phyloP scores from a whole-genome alignment of 2,797 vertebrate species.

The Cyclura pinguis region DNA sequence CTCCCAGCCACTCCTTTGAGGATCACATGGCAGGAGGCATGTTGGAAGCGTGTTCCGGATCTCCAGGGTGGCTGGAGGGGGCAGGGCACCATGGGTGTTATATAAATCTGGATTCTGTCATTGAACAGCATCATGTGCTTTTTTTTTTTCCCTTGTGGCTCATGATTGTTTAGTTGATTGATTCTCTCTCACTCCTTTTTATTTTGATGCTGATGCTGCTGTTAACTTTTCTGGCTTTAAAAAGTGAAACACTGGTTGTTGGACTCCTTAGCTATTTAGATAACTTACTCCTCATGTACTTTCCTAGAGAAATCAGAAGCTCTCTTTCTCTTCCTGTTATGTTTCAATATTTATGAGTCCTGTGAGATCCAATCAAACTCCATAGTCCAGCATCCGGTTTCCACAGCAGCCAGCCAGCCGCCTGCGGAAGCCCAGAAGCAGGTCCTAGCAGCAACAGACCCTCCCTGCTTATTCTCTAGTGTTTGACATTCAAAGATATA shows the following conservation, averaged over 20 bases:
- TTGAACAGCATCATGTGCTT: conserved; percentile 19
- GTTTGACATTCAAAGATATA: not conserved
- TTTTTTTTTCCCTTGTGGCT: no score
- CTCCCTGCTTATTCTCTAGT: not conserved
- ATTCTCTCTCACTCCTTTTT: not conserved
- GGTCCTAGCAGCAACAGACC: not conserved
- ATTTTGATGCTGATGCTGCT: not conserved
- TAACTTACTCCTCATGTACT: not conserved
- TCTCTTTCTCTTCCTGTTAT: not conserved
- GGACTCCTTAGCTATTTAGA: not conserved
- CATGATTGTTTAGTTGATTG: conserved; percentile 12
- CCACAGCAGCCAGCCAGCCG: not conserved
- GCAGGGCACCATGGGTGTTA: conserved; percentile 11
- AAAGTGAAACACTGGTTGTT: not conserved
- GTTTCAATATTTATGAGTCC: not conserved
- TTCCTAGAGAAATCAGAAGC: not conserved
- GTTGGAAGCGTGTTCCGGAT: conserved; percentile 26
- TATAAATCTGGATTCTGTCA: conserved; percentile 19
- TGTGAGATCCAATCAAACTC: not conserved
- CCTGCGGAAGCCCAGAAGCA: not conserved
- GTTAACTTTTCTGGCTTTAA: not conserved
- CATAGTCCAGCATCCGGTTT: not conserved
- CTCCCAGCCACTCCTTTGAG: conserved; percentile 5
- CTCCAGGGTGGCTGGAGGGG: conserved; percentile 15
- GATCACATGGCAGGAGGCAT: conserved; percentile 23